Percentiles rank a stretch among this genome's conserved stretches.
Evolutionary conservation across 2,797 vertebrate genomes (phyloP).

Genomic region (Xenopus petersii): DNA sequence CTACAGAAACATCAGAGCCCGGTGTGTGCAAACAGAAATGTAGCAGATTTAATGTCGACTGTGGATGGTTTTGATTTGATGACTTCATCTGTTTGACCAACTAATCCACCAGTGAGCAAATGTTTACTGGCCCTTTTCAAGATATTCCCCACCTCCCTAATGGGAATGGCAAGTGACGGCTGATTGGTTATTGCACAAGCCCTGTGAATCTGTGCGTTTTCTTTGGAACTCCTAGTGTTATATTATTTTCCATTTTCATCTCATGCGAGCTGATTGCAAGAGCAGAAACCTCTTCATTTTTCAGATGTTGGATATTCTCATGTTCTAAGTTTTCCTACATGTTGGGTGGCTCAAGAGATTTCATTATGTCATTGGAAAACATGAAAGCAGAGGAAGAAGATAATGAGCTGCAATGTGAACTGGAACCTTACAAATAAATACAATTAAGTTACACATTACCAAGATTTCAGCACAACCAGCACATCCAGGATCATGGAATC

Average conservation of each 20-base stretch:
- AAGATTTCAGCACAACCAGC: no score
- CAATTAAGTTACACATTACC: no score
- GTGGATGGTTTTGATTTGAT: slow-evolving; percentile 21
- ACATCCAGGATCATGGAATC: no score
- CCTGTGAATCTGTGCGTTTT: no score
- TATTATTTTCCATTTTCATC: not conserved
- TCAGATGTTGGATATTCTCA: no score
- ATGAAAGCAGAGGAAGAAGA: no score
- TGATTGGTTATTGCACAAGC: not conserved
- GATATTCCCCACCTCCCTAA: not conserved
- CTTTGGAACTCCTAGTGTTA: not conserved
- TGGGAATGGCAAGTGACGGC: not conserved
- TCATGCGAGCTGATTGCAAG: not conserved
- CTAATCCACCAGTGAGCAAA: slow-evolving; percentile 41
- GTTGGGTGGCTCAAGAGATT: not conserved
- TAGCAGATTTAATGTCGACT: slow-evolving; percentile 10
- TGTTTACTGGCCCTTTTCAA: slow-evolving; percentile 31
- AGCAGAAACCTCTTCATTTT: not conserved
- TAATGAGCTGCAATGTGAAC: no score
- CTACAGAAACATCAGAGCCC: no score
- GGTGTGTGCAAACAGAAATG: slow-evolving; percentile 9
- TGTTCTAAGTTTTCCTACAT: not conserved
- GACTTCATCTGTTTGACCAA: slow-evolving; percentile 41
- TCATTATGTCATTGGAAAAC: not conserved
- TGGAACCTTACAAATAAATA: no score